Evolutionary conservation across 2,888 invertebrate species (phyloP), one percentile per base, ranked within the genome.

Genomic region (Conus canariensis): DNA sequence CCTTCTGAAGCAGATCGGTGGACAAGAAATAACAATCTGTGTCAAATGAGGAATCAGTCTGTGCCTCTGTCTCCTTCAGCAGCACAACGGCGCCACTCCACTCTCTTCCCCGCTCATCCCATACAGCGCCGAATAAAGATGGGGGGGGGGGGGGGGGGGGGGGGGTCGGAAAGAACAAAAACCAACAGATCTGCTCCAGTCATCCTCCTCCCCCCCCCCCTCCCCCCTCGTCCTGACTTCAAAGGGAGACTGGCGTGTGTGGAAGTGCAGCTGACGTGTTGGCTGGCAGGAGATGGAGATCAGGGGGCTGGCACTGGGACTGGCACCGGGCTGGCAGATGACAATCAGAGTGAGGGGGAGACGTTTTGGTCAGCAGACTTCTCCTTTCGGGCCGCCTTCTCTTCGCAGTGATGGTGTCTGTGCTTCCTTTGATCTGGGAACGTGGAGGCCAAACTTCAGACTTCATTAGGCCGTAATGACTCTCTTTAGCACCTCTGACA

Each of bases 401-500:
- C 19, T 25, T 19, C 86, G 16, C 45, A 25, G 58, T 86, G 67
- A 67, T 86, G 59, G 67, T 45, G 86, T 67, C 67, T 67, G 0
- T 4, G 45, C 25, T 60, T 25, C 67, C 86, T 86, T 86, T 86
- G 67, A 86, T 86, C 86, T 86, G 19, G 85, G 9, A 67, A 86
- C 30, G 45, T 56, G 64, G 67, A 30, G 86, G 12, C 45, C 30
- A 86, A 86, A 60, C 45, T 14, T 60, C 60, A 14, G 86, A 86
- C 30, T 86, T 86, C n/a, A 86, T 86, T 86, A 86, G 59, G 86
- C 60, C 86, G 19, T 86, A 86, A 86, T 67, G 64, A 86, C 67
- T 86, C 85, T 85, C 86, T 86, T 86, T 86, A 67, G 67, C 86
- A 59, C 86, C 86, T 67, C 30, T 10, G 86, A 86, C 86, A 67